Base-by-base conservation (phyloP, 2,888 invertebrate species). In the Saturnia japonica region DNA sequence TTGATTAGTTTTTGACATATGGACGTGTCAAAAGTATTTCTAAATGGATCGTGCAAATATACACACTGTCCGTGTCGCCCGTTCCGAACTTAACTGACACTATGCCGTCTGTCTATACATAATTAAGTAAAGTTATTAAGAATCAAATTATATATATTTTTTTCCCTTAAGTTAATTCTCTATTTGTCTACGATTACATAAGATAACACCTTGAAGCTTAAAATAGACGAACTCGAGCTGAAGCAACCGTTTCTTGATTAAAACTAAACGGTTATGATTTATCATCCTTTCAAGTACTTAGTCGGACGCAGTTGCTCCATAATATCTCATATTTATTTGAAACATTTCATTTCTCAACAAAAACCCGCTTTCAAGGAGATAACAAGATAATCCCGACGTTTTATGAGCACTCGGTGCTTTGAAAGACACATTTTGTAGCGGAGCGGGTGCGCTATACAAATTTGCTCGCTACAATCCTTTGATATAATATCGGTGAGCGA, bases 401-500 rank as follows among this genome's bases (percentile, higher is more conserved):
- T 67, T 70, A 54, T 64, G 62, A 67, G 45, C 68, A 54, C 40
- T 64, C 64, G 64, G 40, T 64, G 64, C 64, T 60, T 60, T 60
- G 57, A 64, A 25, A 64, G 64, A 64, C 64, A 64, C 64, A 64
- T 64, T 64, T 64, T 40, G 64, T 64, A 69, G 70, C 66, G 34
- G 25, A 25, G 34, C 25, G 72, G 70, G 71, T 70, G 71, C 51
- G 47, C 74, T 75, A 68, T 75, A 72, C 72, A 78, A 81, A 82
- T 78, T 80, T 78, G 79, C 80, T 82, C 81, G 79, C 75, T 73
- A 73, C 76, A 75, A 75, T 81, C 82, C 80, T 82, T 80, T 81
- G 77, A 80, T 64, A 64, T 40, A 8, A 40, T n/a, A 40, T 64
- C 34, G 40, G 19, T 64, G 40, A 64, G n/a, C 19, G 64, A 64